Evolutionary conservation across 2,888 invertebrate genomes (phyloP).

Genomic region (Troides helena): DNA sequence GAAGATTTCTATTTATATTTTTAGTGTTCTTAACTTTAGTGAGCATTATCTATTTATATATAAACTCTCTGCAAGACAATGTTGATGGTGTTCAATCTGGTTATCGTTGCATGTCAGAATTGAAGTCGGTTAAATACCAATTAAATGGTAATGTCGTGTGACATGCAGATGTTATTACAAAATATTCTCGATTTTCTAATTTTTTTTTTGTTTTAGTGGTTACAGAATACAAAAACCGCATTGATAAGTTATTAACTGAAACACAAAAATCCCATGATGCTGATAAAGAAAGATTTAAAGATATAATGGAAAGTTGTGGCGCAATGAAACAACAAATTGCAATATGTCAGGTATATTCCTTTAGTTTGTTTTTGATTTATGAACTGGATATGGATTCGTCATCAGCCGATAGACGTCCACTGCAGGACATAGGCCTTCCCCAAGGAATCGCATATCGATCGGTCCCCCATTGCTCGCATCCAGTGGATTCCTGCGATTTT

Average conservation of each 20-base stretch:
- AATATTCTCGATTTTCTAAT: conserved; percentile 1
- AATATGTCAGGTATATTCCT: conserved; percentile 58
- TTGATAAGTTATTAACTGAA: conserved; percentile 63
- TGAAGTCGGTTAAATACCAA: conserved; percentile 64
- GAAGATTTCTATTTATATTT: conserved; percentile 45
- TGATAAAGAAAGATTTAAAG: conserved; percentile 59
- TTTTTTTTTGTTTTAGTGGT: conserved; percentile 52
- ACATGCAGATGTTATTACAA: not conserved
- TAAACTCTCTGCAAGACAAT: conserved; percentile 52
- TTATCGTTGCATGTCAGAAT: conserved; percentile 60
- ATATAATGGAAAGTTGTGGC: conserved; percentile 64
- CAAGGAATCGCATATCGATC: no score
- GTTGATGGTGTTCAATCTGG: conserved; percentile 48
- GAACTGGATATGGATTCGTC: no score
- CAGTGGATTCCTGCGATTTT: no score
- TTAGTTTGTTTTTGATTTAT: not conserved
- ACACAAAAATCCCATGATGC: conserved; percentile 54
- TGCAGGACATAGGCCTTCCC: no score
- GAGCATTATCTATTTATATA: conserved; percentile 50
- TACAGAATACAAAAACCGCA: conserved; percentile 64
- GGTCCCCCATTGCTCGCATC: no score
- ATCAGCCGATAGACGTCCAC: no score
- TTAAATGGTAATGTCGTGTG: conserved; percentile 49
- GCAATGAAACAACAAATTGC: conserved; percentile 66
- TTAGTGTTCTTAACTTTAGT: conserved; percentile 42